Evolutionary conservation across 2,797 vertebrate genomes (phyloP).

Genomic region (Lemur catta): DNA sequence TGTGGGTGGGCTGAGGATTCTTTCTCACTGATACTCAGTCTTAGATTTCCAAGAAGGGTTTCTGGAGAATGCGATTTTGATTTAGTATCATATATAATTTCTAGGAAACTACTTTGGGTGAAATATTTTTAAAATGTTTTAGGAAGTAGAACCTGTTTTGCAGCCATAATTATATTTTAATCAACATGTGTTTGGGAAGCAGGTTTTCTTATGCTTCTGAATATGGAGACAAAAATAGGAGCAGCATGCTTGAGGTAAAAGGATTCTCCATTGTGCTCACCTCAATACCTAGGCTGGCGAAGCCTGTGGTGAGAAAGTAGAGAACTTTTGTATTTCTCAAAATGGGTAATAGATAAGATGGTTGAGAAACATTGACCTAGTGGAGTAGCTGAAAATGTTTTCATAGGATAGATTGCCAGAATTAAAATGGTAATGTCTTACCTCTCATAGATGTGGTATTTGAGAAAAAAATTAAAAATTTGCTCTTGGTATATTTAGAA

Average conservation of each 20-base stretch:
- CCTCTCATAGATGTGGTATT: background rate
- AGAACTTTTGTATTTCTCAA: background rate
- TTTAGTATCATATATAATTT: background rate
- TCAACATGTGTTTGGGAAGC: background rate
- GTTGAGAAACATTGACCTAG: background rate
- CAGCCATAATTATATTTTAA: background rate
- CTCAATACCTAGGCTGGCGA: background rate
- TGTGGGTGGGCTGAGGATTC: background rate
- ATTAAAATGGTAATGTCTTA: background rate
- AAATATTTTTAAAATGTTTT: background rate
- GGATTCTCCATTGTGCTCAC: background rate
- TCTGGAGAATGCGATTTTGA: background rate
- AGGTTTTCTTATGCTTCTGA: slow-evolving; percentile 14
- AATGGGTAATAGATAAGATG: background rate
- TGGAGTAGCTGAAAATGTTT: background rate
- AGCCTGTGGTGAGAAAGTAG: background rate
- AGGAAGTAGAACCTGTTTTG: background rate
- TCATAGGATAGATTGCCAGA: background rate
- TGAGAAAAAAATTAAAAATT: slow-evolving; percentile 1
- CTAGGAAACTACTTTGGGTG: background rate
- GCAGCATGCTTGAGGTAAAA: background rate
- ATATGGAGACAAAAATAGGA: background rate
- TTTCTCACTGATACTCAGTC: background rate
- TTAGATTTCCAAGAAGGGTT: background rate
- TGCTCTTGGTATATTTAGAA: background rate